These are phyloP conservation scores for Otolemur garnettii DNA, from an alignment of 2,113 vertebrate genomes.

Conservation along the genomic window DNA sequence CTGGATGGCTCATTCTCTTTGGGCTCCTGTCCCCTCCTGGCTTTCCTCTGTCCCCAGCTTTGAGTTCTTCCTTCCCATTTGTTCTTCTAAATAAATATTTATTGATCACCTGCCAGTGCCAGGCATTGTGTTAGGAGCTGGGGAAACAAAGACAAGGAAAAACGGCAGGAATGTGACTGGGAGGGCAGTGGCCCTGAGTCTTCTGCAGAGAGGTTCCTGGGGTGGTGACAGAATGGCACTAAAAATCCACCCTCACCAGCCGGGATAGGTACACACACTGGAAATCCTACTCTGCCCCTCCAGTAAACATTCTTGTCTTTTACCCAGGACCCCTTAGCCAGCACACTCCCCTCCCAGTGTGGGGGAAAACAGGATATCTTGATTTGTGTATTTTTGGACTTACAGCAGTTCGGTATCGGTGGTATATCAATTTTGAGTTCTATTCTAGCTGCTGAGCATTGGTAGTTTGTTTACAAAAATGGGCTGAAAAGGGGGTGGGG, in stretches of 20 bases:
- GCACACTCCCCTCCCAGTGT: accelerated
- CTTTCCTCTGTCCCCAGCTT: not conserved
- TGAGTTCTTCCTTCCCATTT: not conserved
- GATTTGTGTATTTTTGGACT: not conserved
- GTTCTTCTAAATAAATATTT: not conserved
- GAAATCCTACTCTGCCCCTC: not conserved
- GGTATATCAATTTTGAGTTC: not conserved
- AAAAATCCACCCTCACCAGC: not conserved
- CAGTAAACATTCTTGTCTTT: not conserved
- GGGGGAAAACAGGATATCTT: not conserved
- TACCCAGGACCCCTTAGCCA: not conserved
- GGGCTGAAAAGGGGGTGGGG: not conserved
- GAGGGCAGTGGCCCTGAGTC: not conserved
- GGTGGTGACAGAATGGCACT: not conserved
- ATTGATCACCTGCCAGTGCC: not conserved
- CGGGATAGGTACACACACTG: accelerated
- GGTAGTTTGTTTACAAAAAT: not conserved
- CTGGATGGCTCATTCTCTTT: not conserved
- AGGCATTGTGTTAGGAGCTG: no score
- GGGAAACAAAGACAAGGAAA: not conserved
- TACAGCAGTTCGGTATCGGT: no score
- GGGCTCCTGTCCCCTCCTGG: not conserved
- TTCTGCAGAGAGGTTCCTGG: not conserved
- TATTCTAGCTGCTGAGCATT: not conserved
- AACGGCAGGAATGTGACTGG: not conserved